A percentile compares a stretch with the other conserved stretches of the same genome.
These are phyloP conservation scores for Murina feae DNA, from an alignment of 2,113 vertebrate species.

Conservation along the genomic window DNA sequence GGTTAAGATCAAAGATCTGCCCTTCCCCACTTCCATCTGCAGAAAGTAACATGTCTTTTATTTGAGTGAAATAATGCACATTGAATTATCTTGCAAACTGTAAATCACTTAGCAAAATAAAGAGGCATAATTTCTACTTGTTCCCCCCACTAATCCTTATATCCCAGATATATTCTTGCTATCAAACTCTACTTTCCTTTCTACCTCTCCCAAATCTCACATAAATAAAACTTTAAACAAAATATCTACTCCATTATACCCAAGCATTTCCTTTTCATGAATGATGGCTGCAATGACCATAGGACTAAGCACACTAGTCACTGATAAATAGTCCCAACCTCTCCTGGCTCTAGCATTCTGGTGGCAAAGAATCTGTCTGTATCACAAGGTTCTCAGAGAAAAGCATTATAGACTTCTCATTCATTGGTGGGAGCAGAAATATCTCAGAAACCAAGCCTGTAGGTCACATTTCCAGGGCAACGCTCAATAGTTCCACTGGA, in stretches of 20 bases:
- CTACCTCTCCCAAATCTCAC: neutral
- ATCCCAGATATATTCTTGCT: neutral
- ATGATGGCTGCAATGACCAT: neutral
- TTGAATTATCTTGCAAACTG: neutral
- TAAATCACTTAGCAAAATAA: neutral
- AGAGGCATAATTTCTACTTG: neutral
- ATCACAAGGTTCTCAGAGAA: neutral
- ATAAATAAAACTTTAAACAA: constrained; percentile 35
- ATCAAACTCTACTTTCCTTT: neutral
- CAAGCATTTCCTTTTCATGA: neutral
- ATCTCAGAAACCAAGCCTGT: neutral
- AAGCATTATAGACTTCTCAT: neutral
- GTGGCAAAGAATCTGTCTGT: neutral
- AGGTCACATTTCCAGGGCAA: constrained; percentile 43
- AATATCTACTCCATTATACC: neutral
- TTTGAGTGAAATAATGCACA: neutral
- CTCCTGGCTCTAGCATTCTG: neutral
- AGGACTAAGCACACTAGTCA: neutral
- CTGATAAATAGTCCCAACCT: neutral
- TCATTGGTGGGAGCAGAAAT: neutral
- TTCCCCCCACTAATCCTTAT: neutral
- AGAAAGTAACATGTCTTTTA: neutral
- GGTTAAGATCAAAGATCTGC: neutral
- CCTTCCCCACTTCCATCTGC: neutral
- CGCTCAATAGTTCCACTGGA: neutral